Evolutionary conservation across 2,797 vertebrate genomes (phyloP).

Genomic region (Esox masquinongy): DNA sequence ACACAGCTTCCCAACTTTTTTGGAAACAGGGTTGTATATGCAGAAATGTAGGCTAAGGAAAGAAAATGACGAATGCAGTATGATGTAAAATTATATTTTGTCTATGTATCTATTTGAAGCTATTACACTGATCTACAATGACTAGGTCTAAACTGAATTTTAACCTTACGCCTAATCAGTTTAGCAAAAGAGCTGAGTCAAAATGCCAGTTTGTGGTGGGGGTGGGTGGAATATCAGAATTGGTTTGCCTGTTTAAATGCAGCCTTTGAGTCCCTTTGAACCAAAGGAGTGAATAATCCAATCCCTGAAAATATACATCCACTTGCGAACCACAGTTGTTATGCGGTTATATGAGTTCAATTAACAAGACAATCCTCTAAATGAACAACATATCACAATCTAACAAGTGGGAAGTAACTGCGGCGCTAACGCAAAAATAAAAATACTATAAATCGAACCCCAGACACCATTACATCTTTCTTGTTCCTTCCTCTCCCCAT

Average conservation of each 20-base stretch:
- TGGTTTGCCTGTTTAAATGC: too few species aligned
- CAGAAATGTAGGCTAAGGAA: neutral
- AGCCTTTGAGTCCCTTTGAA: neutral
- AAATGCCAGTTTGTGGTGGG: too few species aligned
- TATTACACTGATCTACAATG: constrained; percentile 1
- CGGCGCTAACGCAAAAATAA: constrained; percentile 38
- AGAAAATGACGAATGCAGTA: neutral
- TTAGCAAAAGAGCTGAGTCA: too few species aligned
- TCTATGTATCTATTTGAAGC: neutral
- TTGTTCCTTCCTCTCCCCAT: constrained; percentile 45
- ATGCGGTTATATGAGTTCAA: constrained; percentile 29
- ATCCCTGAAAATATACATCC: neutral
- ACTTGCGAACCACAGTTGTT: constrained; percentile 26
- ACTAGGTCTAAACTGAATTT: too few species aligned
- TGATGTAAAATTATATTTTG: neutral
- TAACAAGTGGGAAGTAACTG: constrained; percentile 28
- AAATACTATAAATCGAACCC: constrained; percentile 55
- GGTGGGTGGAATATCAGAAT: too few species aligned
- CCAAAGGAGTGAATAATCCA: constrained; percentile 11
- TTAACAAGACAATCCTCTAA: constrained; percentile 33
- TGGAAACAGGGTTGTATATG: constrained; percentile 19
- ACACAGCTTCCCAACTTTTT: too few species aligned
- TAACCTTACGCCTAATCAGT: too few species aligned
- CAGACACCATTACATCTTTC: constrained; percentile 56
- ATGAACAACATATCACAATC: constrained; percentile 28